Base-by-base conservation (phyloP, 2,888 invertebrate species). In the Plebejus anna region DNA sequence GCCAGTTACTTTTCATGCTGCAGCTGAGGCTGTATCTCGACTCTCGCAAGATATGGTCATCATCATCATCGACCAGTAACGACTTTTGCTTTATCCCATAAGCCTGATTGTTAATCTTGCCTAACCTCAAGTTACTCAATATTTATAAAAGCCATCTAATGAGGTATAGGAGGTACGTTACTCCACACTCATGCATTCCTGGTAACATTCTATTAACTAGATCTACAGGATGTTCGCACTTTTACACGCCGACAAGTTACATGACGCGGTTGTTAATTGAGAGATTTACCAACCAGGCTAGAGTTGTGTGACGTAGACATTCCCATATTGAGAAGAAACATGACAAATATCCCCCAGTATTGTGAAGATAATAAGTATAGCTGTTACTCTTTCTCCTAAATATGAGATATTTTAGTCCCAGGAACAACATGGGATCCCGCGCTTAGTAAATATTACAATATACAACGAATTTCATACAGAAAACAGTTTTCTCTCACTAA, bases 151-250 rank as follows among this genome's bases (percentile, higher is more conserved):
- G 28, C 4, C 28, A 61, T 32, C 32, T 66, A 66, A 66, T 66
- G 66, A 22, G 28, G 1, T 11, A 28, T 61, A 11, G 66, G 66
- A 66, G 36, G 32, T 32, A 28, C 9, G 28, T 61, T 36, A 66
- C 66, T 32, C 32, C 32, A 32, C 32, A 32, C 32, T 66, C 66
- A 66, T 66, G 66, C 32, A 66, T 66, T 66, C 66, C 66, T 66
- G 66, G 66, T 66, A 36, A 66, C 32, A 66, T 66, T 66, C 66
- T 36, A 36, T 13, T 2, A 61, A 28, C 61, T 61, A 61, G 61
- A 61, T 9, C 28, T 66, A 66, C 66, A 66, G 66, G 32, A 61
- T 66, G 66, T 66, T 66, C 61, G 9, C 61, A 66, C 61, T 66
- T 66, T 7, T 22, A 66, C 9, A 32, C 32, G 32, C 32, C 66